Conservation (phyloP, 2,797 vertebrate genomes). For the Heliangelus exortis region DNA sequence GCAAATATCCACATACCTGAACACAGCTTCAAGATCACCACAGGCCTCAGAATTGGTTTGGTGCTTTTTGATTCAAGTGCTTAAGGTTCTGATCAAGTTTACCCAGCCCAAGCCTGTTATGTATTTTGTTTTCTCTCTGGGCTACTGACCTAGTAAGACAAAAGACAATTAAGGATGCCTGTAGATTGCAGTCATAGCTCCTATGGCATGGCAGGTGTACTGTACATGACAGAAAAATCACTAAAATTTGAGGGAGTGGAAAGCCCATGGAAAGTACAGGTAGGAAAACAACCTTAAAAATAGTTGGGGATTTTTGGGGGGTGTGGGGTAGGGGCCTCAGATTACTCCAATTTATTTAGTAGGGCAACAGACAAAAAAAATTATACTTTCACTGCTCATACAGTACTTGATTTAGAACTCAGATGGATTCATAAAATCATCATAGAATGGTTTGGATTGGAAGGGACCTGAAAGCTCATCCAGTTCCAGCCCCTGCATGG, state of each 20-base stretch:
- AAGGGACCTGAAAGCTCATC: too few species aligned
- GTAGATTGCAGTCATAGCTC: not conserved
- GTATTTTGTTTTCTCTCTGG: not conserved
- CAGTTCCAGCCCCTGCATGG: too few species aligned
- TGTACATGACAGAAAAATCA: not conserved
- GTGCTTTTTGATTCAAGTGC: not conserved
- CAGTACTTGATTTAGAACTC: not conserved
- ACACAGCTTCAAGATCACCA: not conserved
- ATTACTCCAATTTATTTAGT: not conserved
- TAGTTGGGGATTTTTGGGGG: too few species aligned
- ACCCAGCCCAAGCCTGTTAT: not conserved
- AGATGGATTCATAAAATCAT: not conserved
- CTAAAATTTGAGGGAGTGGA: not conserved
- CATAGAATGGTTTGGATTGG: too few species aligned
- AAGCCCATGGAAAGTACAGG: not conserved
- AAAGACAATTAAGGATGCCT: not conserved
- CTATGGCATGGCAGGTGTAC: rapidly evolving
- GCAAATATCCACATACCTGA: not conserved
- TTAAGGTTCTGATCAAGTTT: not conserved
- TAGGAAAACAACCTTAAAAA: not conserved
- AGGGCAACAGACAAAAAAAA: not conserved
- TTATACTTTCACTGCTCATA: not conserved
- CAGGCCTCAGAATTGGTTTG: not conserved
- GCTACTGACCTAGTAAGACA: not conserved
- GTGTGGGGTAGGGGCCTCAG: not conserved